phyloP scores from a whole-genome alignment of 2,797 vertebrate species.

The Premnoplex brunnescens region DNA sequence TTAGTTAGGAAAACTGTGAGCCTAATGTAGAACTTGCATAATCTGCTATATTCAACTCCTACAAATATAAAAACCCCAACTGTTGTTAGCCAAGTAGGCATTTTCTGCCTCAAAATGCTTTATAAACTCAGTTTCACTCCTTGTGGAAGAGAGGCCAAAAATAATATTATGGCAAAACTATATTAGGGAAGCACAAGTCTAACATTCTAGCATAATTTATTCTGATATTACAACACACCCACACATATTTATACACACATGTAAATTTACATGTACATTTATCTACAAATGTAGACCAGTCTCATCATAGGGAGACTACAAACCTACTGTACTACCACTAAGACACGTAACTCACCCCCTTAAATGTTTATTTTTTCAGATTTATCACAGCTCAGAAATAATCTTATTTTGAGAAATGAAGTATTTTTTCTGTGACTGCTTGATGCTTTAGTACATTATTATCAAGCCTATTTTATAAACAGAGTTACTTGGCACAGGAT shows the following conservation, averaged over 20 bases:
- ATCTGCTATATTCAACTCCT: background rate
- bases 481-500: too few relatives aligned
- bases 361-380: background rate
- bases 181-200: background rate
- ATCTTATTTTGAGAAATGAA: too few relatives aligned
- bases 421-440: too few relatives aligned
- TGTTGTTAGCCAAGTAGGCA: background rate
- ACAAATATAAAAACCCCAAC: background rate
- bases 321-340: background rate
- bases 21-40: background rate
- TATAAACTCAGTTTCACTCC: background rate
- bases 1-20: background rate
- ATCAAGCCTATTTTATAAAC: too few relatives aligned
- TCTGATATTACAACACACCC: background rate
- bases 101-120: background rate
- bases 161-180: background rate
- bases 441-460: too few relatives aligned
- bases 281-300: background rate
- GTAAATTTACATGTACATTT: background rate
- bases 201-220: background rate
- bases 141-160: background rate
- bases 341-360: background rate
- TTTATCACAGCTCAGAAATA: background rate
- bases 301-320: background rate
- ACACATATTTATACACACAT: background rate